Evolutionary conservation across 2,797 vertebrate species (phyloP).

Genomic region (Anniella stebbinsi): DNA sequence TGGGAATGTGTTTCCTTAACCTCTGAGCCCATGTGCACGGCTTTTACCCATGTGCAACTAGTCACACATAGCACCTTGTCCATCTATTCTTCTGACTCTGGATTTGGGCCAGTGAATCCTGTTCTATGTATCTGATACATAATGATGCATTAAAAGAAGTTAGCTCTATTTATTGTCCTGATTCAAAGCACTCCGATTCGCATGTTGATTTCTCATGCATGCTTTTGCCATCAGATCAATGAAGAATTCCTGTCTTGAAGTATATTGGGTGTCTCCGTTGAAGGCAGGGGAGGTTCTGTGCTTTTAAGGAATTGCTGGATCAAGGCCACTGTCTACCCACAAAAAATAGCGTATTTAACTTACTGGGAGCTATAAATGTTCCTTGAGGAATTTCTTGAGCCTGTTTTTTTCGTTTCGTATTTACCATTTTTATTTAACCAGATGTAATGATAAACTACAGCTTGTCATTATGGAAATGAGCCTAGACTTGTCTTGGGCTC

Average conservation of each 20-base stretch:
- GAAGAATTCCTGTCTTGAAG: background rate
- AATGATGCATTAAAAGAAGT: slow-evolving; percentile 5
- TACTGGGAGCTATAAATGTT: slow-evolving; percentile 13
- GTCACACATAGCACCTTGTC: background rate
- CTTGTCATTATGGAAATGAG: background rate
- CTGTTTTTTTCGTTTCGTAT: background rate
- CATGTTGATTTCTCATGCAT: too few relatives aligned
- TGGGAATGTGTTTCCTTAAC: background rate
- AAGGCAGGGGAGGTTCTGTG: background rate
- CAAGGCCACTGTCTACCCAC: background rate
- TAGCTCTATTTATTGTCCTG: background rate
- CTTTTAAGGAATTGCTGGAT: background rate
- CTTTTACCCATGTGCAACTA: background rate
- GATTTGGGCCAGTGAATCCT: background rate
- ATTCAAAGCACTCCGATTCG: background rate
- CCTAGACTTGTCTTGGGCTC: too few relatives aligned
- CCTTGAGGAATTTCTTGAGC: background rate
- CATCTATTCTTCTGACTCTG: background rate
- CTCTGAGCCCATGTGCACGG: background rate
- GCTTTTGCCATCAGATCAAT: background rate
- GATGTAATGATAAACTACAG: background rate
- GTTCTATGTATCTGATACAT: slow-evolving; percentile 23
- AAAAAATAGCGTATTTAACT: slow-evolving; percentile 25
- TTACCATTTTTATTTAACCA: background rate
- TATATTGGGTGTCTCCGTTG: background rate